These are phyloP conservation scores for Hiodon tergisus DNA, from an alignment of 2,113 vertebrate genomes.

Conservation along the genomic window DNA sequence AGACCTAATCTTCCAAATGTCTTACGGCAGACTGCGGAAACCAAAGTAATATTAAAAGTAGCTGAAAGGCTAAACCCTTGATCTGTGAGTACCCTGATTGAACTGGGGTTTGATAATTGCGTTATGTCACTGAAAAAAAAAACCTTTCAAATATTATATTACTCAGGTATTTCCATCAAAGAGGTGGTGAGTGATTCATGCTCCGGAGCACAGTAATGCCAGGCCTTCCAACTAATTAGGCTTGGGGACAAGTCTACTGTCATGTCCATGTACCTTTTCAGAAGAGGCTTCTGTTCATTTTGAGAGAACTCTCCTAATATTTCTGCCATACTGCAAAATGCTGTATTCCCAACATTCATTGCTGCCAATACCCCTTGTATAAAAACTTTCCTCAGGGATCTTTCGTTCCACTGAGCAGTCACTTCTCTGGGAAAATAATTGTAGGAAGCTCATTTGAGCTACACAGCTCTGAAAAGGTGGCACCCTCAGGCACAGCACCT, in stretches of 20 bases:
- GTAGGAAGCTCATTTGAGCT: too few species aligned
- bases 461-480: neutral
- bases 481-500: constrained; percentile 21
- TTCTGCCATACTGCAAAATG: neutral
- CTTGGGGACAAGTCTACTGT: constrained; percentile 11
- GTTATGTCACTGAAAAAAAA: constrained; percentile 34
- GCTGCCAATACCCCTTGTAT: too few species aligned
- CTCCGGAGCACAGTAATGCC: constrained; percentile 32
- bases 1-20: constrained; percentile 26
- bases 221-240: neutral
- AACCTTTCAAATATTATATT: constrained; percentile 44
- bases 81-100: constrained; percentile 37
- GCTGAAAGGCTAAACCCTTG: constrained; percentile 39
- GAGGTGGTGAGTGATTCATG: constrained; percentile 33
- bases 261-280: neutral
- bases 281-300: neutral
- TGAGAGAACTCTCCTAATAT: neutral
- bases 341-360: too few species aligned
- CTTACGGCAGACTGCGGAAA: constrained; percentile 9
- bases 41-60: constrained; percentile 39
- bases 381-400: too few species aligned
- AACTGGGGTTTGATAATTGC: constrained; percentile 37
- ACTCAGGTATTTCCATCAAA: constrained; percentile 44
- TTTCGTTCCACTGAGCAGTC: too few species aligned
- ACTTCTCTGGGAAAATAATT: too few species aligned